phyloP scores from a whole-genome alignment of 2,888 invertebrate species.

The Congeria kusceri region DNA sequence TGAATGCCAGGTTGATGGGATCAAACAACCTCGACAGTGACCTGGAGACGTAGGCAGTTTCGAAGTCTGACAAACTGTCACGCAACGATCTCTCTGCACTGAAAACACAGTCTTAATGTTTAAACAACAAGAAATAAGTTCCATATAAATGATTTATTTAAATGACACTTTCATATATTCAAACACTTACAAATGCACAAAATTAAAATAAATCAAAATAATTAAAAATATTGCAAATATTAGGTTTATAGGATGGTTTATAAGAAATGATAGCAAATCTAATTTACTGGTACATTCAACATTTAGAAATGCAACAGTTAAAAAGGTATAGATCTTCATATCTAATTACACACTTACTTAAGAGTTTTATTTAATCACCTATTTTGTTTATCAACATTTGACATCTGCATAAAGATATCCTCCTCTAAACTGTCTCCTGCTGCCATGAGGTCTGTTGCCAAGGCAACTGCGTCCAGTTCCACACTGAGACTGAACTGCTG shows the following conservation, averaged over 20 bases:
- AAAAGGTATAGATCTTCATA: not conserved
- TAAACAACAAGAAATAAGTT: too few species aligned
- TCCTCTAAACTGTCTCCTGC: conserved; percentile 36
- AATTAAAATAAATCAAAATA: too few species aligned
- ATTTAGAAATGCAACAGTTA: too few species aligned
- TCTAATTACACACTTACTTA: not conserved
- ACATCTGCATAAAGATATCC: conserved; percentile 35
- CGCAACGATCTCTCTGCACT: conserved; percentile 85
- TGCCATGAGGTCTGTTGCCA: conserved; percentile 54
- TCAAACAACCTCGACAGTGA: conserved; percentile 93
- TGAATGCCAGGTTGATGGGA: conserved; percentile 93
- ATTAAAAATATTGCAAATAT: too few species aligned
- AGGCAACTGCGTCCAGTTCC: conserved; percentile 46
- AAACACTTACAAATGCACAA: too few species aligned
- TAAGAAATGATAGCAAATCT: too few species aligned
- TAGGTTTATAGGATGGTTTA: too few species aligned
- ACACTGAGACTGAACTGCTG: conserved; percentile 85
- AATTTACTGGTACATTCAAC: too few species aligned
- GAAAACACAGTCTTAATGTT: conserved; percentile 46
- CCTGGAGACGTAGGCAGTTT: conserved; percentile 93
- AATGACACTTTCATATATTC: too few species aligned
- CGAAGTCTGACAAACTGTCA: conserved; percentile 89
- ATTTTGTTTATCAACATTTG: conserved; percentile 33
- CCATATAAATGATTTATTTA: too few species aligned
- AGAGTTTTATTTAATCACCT: conserved; percentile 8